Evolutionary conservation across 2,888 invertebrate genomes (phyloP).

Genomic region (Resseliella maxima): DNA sequence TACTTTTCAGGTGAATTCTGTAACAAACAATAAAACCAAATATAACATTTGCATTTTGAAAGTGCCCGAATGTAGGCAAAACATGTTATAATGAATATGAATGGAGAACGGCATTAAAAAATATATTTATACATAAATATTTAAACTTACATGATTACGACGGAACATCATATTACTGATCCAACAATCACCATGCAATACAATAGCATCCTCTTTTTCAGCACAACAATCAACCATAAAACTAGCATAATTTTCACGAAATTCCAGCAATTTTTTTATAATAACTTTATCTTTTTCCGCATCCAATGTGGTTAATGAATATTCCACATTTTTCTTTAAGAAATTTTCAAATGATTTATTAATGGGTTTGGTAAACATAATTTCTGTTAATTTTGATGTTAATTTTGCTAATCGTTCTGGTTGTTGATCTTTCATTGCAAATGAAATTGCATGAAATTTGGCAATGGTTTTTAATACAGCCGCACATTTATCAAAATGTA

Average conservation of each 20-base stretch:
- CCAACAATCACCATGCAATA: constrained; percentile 59
- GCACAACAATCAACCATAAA: constrained; percentile 57
- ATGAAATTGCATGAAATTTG: constrained; percentile 70
- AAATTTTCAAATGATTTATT: constrained; percentile 56
- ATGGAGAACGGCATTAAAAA: not conserved
- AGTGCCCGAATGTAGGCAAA: constrained; percentile 26
- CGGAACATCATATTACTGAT: constrained; percentile 58
- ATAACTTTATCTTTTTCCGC: constrained; percentile 56
- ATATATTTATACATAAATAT: not conserved
- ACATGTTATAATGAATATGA: not conserved
- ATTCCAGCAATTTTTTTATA: constrained; percentile 56
- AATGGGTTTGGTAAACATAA: constrained; percentile 56
- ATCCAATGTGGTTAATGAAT: constrained; percentile 56
- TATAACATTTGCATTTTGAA: not conserved
- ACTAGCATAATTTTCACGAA: constrained; percentile 54
- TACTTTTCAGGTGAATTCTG: constrained; percentile 19
- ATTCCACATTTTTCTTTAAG: constrained; percentile 56
- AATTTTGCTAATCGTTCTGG: constrained; percentile 65
- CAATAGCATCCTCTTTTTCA: constrained; percentile 58
- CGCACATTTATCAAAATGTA: constrained; percentile 68
- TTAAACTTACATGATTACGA: constrained; percentile 56
- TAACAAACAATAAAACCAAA: not conserved
- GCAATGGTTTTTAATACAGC: constrained; percentile 67
- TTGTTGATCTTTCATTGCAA: constrained; percentile 70
- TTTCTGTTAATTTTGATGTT: constrained; percentile 56